Evolutionary conservation across 1,140 invertebrate genomes (phyloP).

Genomic region (Platyscapa corneri): DNA sequence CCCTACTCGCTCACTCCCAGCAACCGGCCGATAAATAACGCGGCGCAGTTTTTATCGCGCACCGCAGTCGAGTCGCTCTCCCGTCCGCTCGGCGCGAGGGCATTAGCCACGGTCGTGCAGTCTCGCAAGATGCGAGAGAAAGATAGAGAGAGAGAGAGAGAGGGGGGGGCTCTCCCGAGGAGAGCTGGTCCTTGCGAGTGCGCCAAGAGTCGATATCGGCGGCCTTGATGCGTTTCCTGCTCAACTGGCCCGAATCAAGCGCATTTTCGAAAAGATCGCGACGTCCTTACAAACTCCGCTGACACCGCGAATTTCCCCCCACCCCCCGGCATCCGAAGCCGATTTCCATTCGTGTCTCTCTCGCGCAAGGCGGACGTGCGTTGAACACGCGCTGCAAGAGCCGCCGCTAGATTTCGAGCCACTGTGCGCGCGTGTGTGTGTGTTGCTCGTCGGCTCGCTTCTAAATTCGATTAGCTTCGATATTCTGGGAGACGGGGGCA

Average conservation of each 20-base stretch:
- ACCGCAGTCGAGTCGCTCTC: not conserved
- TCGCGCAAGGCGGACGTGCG: too few species aligned
- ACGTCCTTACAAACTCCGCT: too few species aligned
- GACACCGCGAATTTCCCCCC: too few species aligned
- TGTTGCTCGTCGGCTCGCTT: too few species aligned
- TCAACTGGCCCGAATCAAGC: not conserved
- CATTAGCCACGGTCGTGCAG: constrained; percentile 16
- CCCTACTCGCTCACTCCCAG: not conserved
- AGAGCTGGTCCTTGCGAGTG: not conserved
- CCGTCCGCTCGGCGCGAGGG: not conserved
- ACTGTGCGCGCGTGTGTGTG: too few species aligned
- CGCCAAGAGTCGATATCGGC: not conserved
- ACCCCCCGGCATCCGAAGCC: too few species aligned
- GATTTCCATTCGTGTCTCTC: too few species aligned
- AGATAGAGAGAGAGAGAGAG: constrained; percentile 12
- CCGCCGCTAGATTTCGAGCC: too few species aligned
- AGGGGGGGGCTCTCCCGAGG: constrained; percentile 31
- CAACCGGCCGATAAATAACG: constrained; percentile 37
- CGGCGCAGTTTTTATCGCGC: constrained; percentile 3
- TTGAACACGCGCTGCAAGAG: too few species aligned
- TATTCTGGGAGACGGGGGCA: too few species aligned
- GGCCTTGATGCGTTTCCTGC: not conserved
- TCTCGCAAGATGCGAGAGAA: not conserved
- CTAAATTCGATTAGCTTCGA: too few species aligned
- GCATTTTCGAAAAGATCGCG: not conserved